phyloP scores from a whole-genome alignment of 2,888 invertebrate species.

The Acrobasis consociella region DNA sequence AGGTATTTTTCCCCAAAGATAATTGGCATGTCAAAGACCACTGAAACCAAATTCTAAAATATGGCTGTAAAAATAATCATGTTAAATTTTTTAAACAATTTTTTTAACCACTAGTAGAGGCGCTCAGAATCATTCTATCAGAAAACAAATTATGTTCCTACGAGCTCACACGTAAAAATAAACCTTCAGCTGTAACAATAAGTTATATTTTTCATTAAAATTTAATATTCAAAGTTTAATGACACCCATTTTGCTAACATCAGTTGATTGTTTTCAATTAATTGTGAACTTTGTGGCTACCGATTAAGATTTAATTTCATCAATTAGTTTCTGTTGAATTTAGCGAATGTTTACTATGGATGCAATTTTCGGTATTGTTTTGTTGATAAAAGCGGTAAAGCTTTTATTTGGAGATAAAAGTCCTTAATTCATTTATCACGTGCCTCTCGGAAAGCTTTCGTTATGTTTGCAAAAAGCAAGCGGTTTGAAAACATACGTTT shows the following conservation, averaged over 20 bases:
- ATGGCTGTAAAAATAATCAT: neutral
- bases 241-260: slow-evolving; percentile 26
- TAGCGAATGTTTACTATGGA: slow-evolving; percentile 25
- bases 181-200: neutral
- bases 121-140: neutral
- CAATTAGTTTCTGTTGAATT: neutral
- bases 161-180: neutral
- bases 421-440: neutral
- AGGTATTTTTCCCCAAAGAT: too few species aligned
- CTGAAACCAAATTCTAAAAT: too few species aligned
- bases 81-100: neutral
- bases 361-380: slow-evolving; percentile 25
- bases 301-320: slow-evolving; percentile 14
- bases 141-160: neutral
- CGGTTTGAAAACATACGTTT: too few species aligned
- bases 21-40: too few species aligned
- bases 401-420: neutral
- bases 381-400: slow-evolving; percentile 1
- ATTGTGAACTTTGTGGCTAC: slow-evolving; percentile 9
- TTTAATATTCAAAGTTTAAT: slow-evolving; percentile 28
- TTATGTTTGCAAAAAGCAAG: too few species aligned
- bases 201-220: neutral
- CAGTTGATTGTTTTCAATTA: slow-evolving; percentile 16
- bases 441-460: neutral
- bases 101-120: slow-evolving; percentile 21